Evolutionary conservation across 1,140 invertebrate species (phyloP).

Genomic region (Lepidurus couesii): DNA sequence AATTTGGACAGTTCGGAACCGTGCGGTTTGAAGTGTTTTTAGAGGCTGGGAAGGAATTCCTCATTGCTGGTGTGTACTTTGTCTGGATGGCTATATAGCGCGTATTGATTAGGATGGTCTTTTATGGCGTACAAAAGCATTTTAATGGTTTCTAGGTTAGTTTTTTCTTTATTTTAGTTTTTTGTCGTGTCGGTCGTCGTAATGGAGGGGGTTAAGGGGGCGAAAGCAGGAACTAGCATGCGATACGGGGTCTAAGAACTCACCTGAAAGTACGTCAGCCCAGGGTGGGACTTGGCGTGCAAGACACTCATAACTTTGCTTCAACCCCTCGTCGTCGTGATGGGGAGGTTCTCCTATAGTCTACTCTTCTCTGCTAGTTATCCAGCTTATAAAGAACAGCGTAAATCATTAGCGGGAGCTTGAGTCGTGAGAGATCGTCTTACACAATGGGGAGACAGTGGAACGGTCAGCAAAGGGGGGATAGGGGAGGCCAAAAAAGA

Average conservation of each 20-base stretch:
- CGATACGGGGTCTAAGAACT: neutral
- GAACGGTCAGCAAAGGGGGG: neutral
- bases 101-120: too few relatives aligned
- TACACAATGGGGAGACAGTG: conserved; percentile 4
- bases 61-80: too few relatives aligned
- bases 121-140: too few relatives aligned
- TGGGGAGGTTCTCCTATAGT: neutral
- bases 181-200: neutral
- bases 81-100: too few relatives aligned
- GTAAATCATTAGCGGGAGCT: conserved; percentile 21
- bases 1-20: too few relatives aligned
- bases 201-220: neutral
- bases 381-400: conserved; percentile 14
- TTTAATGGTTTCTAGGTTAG: too few relatives aligned
- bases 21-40: too few relatives aligned
- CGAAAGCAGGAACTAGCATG: neutral
- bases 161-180: neutral
- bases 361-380: neutral
- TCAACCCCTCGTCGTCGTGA: neutral
- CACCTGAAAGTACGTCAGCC: conserved; percentile 3
- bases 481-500: neutral
- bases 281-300: neutral
- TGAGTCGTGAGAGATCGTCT: conserved; percentile 18
- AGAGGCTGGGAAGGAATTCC: too few relatives aligned
- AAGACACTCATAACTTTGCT: conserved; percentile 9